A percentile compares a stretch with the other conserved stretches of the same genome.
Evolutionary conservation across 37 sponge, comb jelly and placozoan genomes (phyloP).

Genomic region (Mnemiopsis leidyi): DNA sequence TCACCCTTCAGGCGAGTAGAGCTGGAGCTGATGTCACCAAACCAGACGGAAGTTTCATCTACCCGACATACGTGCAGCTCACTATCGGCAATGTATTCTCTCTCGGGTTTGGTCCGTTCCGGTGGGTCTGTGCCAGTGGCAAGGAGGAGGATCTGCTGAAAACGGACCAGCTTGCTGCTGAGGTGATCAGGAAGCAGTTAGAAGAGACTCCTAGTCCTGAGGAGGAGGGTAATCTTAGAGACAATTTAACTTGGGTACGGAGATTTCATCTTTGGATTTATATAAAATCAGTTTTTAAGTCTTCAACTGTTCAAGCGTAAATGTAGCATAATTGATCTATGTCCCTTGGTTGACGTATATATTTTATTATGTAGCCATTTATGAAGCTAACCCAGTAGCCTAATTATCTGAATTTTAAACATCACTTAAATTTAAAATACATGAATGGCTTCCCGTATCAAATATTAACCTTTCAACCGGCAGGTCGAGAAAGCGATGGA

Average conservation of each 20-base stretch:
- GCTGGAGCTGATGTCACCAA: constrained; percentile 77
- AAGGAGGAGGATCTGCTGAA: constrained; percentile 72
- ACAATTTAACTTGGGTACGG: constrained; percentile 23
- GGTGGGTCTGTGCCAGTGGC: constrained; percentile 97
- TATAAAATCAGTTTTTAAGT: neutral
- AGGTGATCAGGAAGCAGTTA: constrained; percentile 44
- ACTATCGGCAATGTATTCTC: constrained; percentile 99
- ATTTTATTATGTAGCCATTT: no score
- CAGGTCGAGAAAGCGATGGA: constrained; percentile 90
- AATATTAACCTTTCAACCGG: neutral
- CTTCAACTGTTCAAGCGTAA: no score
- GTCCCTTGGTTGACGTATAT: no score
- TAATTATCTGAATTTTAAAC: no score
- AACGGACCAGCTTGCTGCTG: constrained; percentile 82
- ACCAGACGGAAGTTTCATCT: constrained; percentile 72
- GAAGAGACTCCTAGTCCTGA: constrained; percentile 29
- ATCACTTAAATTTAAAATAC: no score
- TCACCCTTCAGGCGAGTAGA: constrained; percentile 8
- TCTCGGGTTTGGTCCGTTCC: constrained; percentile 96
- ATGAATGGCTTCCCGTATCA: no score
- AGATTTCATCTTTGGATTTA: neutral
- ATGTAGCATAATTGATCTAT: no score
- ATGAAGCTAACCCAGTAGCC: no score
- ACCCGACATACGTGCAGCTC: constrained; percentile 93
- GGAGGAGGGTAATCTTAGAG: constrained; percentile 32